phyloP scores from a whole-genome alignment of 2,797 vertebrate genomes.

The Coregonus ussuriensis region DNA sequence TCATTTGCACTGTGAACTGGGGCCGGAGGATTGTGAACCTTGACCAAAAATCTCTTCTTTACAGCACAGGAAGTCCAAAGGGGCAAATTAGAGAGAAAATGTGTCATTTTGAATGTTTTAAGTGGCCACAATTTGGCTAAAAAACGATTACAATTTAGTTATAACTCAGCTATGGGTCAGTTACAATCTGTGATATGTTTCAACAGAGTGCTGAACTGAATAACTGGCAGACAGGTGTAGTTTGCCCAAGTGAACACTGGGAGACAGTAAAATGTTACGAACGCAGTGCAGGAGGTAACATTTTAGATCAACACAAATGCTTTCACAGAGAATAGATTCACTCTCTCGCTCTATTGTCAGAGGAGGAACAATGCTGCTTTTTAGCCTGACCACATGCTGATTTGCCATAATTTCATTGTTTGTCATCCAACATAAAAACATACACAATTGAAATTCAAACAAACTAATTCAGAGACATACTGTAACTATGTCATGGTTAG shows the following conservation, averaged over 20 bases:
- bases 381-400: neutral
- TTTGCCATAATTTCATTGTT: neutral
- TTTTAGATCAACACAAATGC: neutral
- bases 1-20: conserved; percentile 33
- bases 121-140: neutral
- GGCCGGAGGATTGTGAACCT: conserved; percentile 21
- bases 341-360: neutral
- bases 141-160: neutral
- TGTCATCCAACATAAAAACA: neutral
- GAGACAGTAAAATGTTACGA: neutral
- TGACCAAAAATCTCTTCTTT: neutral
- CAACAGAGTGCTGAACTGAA: neutral
- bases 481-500: neutral
- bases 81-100: neutral
- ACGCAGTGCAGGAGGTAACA: neutral
- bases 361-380: neutral
- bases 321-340: neutral
- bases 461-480: neutral
- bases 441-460: neutral
- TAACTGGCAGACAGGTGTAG: neutral
- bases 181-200: neutral
- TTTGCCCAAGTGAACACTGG: conserved; percentile 6
- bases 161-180: neutral
- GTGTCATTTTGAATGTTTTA: neutral
- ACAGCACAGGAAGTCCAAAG: neutral